phyloP scores from a whole-genome alignment of 2,797 vertebrate genomes.

The Rhinella marina region DNA sequence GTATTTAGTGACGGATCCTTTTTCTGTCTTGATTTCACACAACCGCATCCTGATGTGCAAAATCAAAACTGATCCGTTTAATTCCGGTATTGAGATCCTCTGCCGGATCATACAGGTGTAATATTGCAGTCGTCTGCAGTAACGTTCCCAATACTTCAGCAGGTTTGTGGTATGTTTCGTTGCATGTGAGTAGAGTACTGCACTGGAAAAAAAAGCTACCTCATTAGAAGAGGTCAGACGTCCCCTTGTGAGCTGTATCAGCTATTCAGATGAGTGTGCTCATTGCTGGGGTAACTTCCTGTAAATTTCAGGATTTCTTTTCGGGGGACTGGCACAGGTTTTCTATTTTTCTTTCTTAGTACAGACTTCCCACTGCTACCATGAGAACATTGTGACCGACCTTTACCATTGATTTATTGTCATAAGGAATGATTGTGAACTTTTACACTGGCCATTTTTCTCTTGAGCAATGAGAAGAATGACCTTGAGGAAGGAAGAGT shows the following conservation, averaged over 20 bases:
- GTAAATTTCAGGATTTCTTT: neutral
- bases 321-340: neutral
- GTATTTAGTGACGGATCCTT: too few relatives aligned
- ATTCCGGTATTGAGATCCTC: neutral
- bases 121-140: neutral
- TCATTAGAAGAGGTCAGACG: neutral
- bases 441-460: constrained; percentile 9
- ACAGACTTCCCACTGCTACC: neutral
- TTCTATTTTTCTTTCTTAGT: neutral
- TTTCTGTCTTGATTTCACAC: too few relatives aligned
- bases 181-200: neutral
- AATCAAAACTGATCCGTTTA: too few relatives aligned
- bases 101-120: neutral
- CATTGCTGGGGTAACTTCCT: neutral
- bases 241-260: too few relatives aligned
- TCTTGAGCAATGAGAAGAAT: constrained; percentile 11
- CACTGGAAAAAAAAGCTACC: neutral
- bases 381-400: constrained; percentile 14
- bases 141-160: neutral
- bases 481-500: neutral
- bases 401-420: constrained; percentile 29
- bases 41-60: too few relatives aligned
- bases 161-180: neutral
- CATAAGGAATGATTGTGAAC: constrained; percentile 25
- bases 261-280: neutral